Conservation (phyloP, 53 echinoderm and acorn worm genomes). For the Echinometra lucunter region DNA sequence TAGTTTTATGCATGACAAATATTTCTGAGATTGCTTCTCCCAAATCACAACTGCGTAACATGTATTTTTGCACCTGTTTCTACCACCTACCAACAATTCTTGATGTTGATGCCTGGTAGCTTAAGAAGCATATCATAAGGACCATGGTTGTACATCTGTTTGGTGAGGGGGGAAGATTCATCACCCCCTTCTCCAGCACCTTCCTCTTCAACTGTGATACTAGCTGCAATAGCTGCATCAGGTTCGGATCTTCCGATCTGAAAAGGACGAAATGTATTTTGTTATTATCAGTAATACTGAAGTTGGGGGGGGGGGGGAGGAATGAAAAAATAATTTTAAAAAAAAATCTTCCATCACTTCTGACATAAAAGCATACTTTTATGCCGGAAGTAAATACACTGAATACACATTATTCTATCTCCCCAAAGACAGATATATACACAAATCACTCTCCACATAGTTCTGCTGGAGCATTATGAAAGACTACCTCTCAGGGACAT, state of each 20-base stretch:
- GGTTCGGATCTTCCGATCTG: constrained; percentile 85
- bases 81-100: constrained; percentile 83
- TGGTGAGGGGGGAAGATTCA: constrained; percentile 48
- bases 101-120: constrained; percentile 90
- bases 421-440: neutral
- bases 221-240: constrained; percentile 83
- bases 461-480: neutral
- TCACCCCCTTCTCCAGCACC: neutral
- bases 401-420: no score
- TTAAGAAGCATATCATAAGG: constrained; percentile 97
- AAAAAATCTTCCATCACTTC: no score
- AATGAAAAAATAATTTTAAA: no score
- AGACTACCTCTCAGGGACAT: neutral
- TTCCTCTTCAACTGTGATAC: constrained; percentile 78
- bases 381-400: no score
- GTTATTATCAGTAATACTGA: neutral
- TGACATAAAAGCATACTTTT: no score
- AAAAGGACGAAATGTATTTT: neutral
- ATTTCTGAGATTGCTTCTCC: no score
- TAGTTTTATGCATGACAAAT: no score
- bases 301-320: no score
- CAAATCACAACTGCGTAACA: no score
- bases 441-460: neutral
- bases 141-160: constrained; percentile 87
- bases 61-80: no score